Evolutionary conservation across 1,140 invertebrate genomes (phyloP), one percentile per base, ranked within the genome.

Genomic region (Euborellia annulipes): DNA sequence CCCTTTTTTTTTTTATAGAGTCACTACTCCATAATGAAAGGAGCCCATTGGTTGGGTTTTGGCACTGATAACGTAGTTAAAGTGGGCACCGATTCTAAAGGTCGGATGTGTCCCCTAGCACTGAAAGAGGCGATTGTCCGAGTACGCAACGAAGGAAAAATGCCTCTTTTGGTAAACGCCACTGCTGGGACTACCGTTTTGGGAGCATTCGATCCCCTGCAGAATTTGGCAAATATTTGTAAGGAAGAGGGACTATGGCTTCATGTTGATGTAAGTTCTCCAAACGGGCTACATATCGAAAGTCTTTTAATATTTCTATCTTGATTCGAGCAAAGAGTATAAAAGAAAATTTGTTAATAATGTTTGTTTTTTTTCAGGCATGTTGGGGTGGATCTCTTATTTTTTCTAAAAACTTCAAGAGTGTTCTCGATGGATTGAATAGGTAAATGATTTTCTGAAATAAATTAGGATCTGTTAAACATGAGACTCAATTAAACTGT

Each of bases 1-100:
- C 23, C 34, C 20, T 19, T 23, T 68, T 13, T 6, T 32, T 45
- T 41, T 27, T 50, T 48, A 18, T 58, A 76, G 78, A 67, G 82
- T 46, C 91, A 95, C 62, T 95, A 93, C 61, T 94, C 90, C 0
- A 75, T 92, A 13, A 69, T 72, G 50, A 87, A 88, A 63, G 75
- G 70, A 2, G 76, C 78, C 2, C 75, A 85, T 54, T 82, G 86
- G 74, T 61, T 91, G 7, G 87, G 87, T 0, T 61, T 90, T 19
- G 88, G 88, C 1, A 79, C 73, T 0, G 75, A 90, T 19, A 79
- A 78, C 57, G 70, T 85, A 3, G 58, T 76, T 20, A 58, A 70
- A 52, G 72, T 92, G 0, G 70, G 73, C 51, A 77, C 76, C 1
- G 82, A 88, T 57, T 55, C 66, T 1, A 43, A 55, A 1, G 82